Percentiles rank a stretch among this genome's conserved stretches.
Evolutionary conservation across 2,888 invertebrate species (phyloP).

Genomic region (Megalurothrips usitatus): DNA sequence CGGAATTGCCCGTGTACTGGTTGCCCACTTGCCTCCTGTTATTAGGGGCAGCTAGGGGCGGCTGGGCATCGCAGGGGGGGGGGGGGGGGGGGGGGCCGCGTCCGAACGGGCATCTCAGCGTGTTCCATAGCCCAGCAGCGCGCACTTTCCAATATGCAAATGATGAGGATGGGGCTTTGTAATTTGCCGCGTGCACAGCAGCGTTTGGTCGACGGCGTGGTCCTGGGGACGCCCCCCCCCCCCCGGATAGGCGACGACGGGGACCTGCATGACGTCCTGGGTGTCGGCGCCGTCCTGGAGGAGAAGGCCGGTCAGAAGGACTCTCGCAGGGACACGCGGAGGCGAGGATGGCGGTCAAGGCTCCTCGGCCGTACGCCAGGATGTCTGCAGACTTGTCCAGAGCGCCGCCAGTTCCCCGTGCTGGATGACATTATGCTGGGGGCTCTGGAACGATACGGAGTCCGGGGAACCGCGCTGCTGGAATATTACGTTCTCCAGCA

Average conservation of each 20-base stretch:
- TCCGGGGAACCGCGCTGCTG: too few relatives aligned
- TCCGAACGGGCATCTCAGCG: not conserved
- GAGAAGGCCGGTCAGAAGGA: too few relatives aligned
- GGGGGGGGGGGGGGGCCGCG: not conserved
- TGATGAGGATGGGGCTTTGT: not conserved
- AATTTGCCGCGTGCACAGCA: not conserved
- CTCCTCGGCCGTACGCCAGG: too few relatives aligned
- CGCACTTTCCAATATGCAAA: conserved; percentile 11
- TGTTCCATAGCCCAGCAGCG: not conserved
- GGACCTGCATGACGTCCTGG: too few relatives aligned
- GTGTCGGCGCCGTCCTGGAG: too few relatives aligned
- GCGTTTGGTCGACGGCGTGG: not conserved
- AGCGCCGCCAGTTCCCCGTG: too few relatives aligned
- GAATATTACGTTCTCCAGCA: too few relatives aligned
- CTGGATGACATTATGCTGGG: too few relatives aligned
- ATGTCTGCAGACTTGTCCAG: too few relatives aligned
- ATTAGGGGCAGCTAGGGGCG: not conserved
- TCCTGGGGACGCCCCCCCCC: not conserved
- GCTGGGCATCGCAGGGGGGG: not conserved
- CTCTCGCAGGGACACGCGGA: too few relatives aligned
- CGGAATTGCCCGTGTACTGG: not conserved
- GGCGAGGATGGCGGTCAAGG: too few relatives aligned
- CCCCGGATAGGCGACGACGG: not conserved
- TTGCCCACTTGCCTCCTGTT: not conserved
- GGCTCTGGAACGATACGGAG: too few relatives aligned